Evolutionary conservation across 1,140 invertebrate species (phyloP), one percentile per base, ranked within the genome.

Genomic region (Pachypeltis micranthus): DNA sequence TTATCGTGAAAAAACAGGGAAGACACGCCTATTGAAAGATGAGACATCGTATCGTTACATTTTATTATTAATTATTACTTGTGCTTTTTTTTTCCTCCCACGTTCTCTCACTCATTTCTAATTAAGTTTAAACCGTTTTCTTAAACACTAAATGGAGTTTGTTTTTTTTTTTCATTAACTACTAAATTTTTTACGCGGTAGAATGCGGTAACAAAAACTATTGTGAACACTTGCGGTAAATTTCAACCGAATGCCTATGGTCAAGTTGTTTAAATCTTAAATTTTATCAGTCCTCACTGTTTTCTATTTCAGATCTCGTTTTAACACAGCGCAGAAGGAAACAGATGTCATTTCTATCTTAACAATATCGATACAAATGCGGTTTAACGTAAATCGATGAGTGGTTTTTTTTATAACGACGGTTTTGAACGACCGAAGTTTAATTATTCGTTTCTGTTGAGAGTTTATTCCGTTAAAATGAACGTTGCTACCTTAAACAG

Each of bases 151-250:
- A 7, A 51, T 51, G 47, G 47, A 51, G 47, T 51, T 51, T n/a
- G n/a, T n/a, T n/a, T n/a, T n/a, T n/a, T n/a, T n/a, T n/a, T n/a
- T 51, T 51, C 47, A 51, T 39, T 39, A 7, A 39, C n/a, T 39
- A 51, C 23, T 14, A 51, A 16, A 21, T 21, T 51, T 51, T 16
- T 21, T 10, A 39, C 4, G 12, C 23, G 23, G 12, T 10, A 51
- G 47, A 14, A 51, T 21, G 10, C 47, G 61, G 34, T 47, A 63
- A 44, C 34, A 62, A 63, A 23, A 57, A 34, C 61, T 63, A 63
- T 57, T 56, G 61, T 63, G 61, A 63, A 63, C 61, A 63, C 61
- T 29, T 14, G 26, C 29, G 61, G 61, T 62, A 54, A 14, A 26
- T 62, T 61, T 61, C 14, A 14, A 26, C 23, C 44, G 1, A 39